Evolutionary conservation across 2,888 invertebrate genomes (phyloP), one percentile per base, ranked within the genome.

Genomic region (Tricholauxania praeusta): DNA sequence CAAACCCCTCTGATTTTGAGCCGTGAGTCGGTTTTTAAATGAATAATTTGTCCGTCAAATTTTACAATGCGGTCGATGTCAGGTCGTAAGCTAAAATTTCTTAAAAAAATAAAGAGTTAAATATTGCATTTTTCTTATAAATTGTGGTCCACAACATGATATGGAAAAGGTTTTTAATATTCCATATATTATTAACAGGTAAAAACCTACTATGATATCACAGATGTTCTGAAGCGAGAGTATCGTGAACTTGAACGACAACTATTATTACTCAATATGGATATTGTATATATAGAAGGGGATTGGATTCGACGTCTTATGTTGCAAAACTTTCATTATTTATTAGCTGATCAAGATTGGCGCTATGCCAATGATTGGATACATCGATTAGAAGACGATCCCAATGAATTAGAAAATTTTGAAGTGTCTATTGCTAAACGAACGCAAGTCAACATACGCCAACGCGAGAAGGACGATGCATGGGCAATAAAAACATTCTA

Each of bases 321-420:
- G 80, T 63, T 87, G 67, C 87, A 87, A 77, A 87, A 87, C 72
- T 87, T 87, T 53, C 86, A 87, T 17, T 87, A 87, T 72, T 74
- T 87, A 14, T 73, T 87, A n/a, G 85, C 83, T 1, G 85, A 86
- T 32, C 80, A 82, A 59, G 85, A 83, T 32, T 87, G 87, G 87
- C 84, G 87, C 0, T 72, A 79, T 3, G 79, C 83, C 63, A 32
- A 87, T 62, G 87, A 87, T 72, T 87, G 87, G 87, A 86, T 87
- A 19, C 87, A 87, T 74, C 74, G 79, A 55, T 55, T 75, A 63
- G 71, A 68, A 6, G 77, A 77, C 12, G 66, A 74, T 0, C 77
- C 80, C 5, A 77, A 80, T n/a, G 80, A 80, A 22, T 75, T 87
- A 32, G 87, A 87, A 71, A 80, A 80, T 12, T 86, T 81, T 64